Evolutionary conservation across 2,113 vertebrate genomes (phyloP).

Genomic region (Cheirogaleus medius): DNA sequence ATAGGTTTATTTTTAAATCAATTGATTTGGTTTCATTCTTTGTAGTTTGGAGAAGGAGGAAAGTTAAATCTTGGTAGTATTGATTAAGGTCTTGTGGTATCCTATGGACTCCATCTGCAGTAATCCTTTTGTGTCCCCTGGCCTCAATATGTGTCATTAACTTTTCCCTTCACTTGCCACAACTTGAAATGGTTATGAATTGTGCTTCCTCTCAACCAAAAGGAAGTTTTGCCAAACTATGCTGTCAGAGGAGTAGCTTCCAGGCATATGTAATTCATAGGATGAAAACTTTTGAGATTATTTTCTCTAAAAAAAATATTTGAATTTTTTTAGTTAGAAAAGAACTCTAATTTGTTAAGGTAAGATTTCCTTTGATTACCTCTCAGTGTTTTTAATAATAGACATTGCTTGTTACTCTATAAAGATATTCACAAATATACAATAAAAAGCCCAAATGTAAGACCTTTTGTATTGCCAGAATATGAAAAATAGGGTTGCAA

Average conservation of each 20-base stretch:
- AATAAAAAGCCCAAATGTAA: neutral
- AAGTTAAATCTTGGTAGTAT: neutral
- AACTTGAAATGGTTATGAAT: neutral
- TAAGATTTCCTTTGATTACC: neutral
- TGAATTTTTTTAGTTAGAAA: neutral
- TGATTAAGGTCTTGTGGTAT: neutral
- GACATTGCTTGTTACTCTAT: neutral
- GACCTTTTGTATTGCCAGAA: neutral
- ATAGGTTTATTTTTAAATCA: neutral
- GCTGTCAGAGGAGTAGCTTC: neutral
- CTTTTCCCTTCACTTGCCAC: neutral
- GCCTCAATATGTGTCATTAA: neutral
- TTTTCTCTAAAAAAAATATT: neutral
- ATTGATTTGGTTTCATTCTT: neutral
- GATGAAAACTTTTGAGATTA: constrained; percentile 5
- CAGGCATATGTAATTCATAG: neutral
- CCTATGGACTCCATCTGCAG: neutral
- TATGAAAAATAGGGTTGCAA: neutral
- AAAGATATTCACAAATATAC: neutral
- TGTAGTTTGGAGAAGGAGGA: neutral
- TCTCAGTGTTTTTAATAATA: neutral
- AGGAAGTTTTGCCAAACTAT: neutral
- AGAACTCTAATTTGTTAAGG: neutral
- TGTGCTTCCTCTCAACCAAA: neutral
- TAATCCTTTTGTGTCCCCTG: neutral